Conservation (phyloP, 1,140 invertebrate genomes). For the Sitophilus oryzae region DNA sequence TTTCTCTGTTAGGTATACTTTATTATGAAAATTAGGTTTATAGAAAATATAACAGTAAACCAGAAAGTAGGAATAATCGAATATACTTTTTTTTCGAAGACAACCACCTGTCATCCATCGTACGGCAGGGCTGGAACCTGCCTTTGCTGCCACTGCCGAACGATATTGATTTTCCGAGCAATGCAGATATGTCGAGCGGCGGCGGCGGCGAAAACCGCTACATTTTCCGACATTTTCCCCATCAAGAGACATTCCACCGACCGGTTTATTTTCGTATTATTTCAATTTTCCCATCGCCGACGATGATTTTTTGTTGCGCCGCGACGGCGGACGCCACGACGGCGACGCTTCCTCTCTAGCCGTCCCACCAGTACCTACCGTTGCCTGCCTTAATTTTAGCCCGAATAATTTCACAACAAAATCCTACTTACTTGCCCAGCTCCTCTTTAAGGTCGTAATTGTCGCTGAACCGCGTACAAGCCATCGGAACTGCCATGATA, state of each 20-base stretch:
- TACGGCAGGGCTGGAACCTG: conserved; percentile 37
- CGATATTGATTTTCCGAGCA: conserved; percentile 45
- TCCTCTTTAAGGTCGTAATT: conserved; percentile 99
- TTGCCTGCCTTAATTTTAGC: not conserved
- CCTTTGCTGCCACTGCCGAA: conserved; percentile 19
- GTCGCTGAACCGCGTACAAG: conserved; percentile 92
- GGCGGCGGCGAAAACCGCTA: conserved; percentile 16
- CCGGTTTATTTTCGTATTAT: conserved; percentile 14
- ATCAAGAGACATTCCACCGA: conserved; percentile 2
- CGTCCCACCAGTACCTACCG: too few relatives aligned
- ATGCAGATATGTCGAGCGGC: conserved; percentile 42
- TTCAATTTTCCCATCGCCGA: conserved; percentile 7
- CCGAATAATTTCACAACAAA: conserved; percentile 1
- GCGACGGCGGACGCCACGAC: conserved; percentile 12
- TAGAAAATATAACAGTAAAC: too few relatives aligned
- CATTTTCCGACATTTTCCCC: conserved; percentile 14
- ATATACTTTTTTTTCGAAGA: conserved; percentile 22
- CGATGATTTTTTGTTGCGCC: conserved; percentile 8
- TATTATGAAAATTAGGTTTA: too few relatives aligned
- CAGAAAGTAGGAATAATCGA: too few relatives aligned
- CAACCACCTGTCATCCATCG: conserved; percentile 40
- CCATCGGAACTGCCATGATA: conserved; percentile 44
- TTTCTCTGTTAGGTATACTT: too few relatives aligned
- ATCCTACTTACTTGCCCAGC: conserved; percentile 91
- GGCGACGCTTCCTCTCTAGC: not conserved